These are phyloP conservation scores for Acanthopleura granulata DNA, from an alignment of 2,888 invertebrate species.

Conservation along the genomic window DNA sequence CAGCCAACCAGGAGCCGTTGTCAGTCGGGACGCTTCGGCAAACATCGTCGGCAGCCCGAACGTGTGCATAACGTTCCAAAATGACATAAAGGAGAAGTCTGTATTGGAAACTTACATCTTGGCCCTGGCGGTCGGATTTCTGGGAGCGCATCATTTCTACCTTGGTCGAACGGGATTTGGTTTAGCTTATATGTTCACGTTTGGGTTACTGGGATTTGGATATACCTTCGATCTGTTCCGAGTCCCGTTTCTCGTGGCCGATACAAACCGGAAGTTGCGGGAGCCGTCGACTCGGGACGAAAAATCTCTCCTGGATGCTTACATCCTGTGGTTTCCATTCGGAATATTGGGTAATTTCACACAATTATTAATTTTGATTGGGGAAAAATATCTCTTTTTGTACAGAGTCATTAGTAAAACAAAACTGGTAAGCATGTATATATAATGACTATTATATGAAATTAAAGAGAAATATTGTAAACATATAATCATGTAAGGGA, in stretches of 20 bases:
- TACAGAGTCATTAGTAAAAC: too few species aligned
- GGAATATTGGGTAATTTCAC: slow-evolving; percentile 8
- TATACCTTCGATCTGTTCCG: neutral
- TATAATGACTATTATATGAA: too few species aligned
- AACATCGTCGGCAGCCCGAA: neutral
- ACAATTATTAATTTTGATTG: neutral
- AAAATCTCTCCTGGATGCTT: slow-evolving; percentile 27
- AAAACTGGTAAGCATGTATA: too few species aligned
- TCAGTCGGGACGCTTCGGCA: neutral
- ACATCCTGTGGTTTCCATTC: slow-evolving; percentile 13
- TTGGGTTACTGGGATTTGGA: slow-evolving; percentile 12
- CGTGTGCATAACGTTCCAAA: slow-evolving; percentile 9
- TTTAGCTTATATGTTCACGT: slow-evolving; percentile 11
- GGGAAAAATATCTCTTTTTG: too few species aligned
- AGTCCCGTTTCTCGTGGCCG: slow-evolving; percentile 1
- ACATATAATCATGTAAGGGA: too few species aligned
- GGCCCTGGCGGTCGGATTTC: neutral
- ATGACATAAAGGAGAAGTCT: neutral
- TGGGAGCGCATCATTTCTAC: slow-evolving; percentile 18
- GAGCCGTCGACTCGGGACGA: slow-evolving; percentile 20
- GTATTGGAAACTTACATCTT: slow-evolving; percentile 8
- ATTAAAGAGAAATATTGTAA: too few species aligned
- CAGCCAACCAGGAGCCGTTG: neutral
- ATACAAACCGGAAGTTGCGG: neutral
- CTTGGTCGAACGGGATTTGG: slow-evolving; percentile 15